These are phyloP conservation scores for Campaea margaritaria DNA, from an alignment of 2,888 invertebrate genomes.

Conservation along the genomic window DNA sequence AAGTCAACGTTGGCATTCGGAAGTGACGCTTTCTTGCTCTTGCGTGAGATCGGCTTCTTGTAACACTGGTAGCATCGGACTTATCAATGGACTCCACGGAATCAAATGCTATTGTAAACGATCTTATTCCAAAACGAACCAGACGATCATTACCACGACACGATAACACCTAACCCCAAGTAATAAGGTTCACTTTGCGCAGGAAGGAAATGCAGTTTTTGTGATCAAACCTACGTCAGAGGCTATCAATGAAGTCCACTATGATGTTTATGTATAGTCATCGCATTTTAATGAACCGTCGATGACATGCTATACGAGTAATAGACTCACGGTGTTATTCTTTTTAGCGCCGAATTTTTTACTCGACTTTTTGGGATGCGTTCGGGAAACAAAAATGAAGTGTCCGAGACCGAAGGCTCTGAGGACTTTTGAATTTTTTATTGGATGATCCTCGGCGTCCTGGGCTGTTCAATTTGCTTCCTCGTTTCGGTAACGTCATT, in stretches of 20 bases:
- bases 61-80: conserved; percentile 83
- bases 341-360: conserved; percentile 83
- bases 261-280: conserved; percentile 83
- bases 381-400: conserved; percentile 64
- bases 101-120: conserved; percentile 81
- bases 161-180: conserved; percentile 51
- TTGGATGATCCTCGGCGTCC: conserved; percentile 64
- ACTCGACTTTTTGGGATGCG: conserved; percentile 68
- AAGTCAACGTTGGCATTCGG: conserved; percentile 39
- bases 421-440: conserved; percentile 51
- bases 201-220: conserved; percentile 63
- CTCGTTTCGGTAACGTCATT: conserved; percentile 57
- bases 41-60: conserved; percentile 74
- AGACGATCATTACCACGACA: conserved; percentile 53
- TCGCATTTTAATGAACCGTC: conserved; percentile 84
- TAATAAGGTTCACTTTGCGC: conserved; percentile 55
- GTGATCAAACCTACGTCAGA: conserved; percentile 76
- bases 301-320: conserved; percentile 84
- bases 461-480: conserved; percentile 64
- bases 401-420: conserved; percentile 61
- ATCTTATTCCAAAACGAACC: conserved; percentile 74
- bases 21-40: conserved; percentile 49
- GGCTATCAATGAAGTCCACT: conserved; percentile 85
- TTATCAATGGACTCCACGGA: conserved; percentile 84
- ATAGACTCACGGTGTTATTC: conserved; percentile 82